phyloP scores from a whole-genome alignment of 1,140 invertebrate species.

The Bombus picipes region DNA sequence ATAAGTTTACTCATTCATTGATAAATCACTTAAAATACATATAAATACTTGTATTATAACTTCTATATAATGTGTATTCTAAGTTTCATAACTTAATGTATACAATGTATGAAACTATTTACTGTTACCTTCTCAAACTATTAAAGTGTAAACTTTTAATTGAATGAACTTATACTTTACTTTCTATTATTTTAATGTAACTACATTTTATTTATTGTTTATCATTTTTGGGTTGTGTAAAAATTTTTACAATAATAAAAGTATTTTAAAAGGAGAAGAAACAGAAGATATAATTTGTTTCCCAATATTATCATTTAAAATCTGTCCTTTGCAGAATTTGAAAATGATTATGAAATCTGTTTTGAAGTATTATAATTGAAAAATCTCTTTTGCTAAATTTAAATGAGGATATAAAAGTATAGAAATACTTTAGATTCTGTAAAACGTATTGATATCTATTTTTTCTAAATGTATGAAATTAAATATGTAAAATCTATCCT shows the following conservation, averaged over 20 bases:
- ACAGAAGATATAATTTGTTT: not conserved
- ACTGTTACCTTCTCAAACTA: constrained; percentile 26
- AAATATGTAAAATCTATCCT: not conserved
- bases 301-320: not conserved
- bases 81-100: constrained; percentile 19
- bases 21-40: constrained; percentile 32
- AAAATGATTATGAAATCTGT: not conserved
- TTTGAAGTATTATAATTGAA: not conserved
- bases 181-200: constrained; percentile 31
- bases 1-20: constrained; percentile 22
- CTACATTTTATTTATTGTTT: constrained; percentile 36
- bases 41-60: constrained; percentile 28
- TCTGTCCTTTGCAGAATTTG: not conserved
- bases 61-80: constrained; percentile 22
- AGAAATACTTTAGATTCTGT: not conserved
- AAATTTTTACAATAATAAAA: constrained; percentile 12
- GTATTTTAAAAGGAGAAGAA: not conserved
- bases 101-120: not conserved
- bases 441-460: not conserved
- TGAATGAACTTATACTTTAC: constrained; percentile 7
- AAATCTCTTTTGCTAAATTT: not conserved
- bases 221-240: not conserved
- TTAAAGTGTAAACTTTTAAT: constrained; percentile 14
- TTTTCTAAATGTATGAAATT: not conserved
- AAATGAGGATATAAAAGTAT: not conserved